Evolutionary conservation across 2,113 vertebrate species (phyloP).

Genomic region (Myiozetetes cayanensis): DNA sequence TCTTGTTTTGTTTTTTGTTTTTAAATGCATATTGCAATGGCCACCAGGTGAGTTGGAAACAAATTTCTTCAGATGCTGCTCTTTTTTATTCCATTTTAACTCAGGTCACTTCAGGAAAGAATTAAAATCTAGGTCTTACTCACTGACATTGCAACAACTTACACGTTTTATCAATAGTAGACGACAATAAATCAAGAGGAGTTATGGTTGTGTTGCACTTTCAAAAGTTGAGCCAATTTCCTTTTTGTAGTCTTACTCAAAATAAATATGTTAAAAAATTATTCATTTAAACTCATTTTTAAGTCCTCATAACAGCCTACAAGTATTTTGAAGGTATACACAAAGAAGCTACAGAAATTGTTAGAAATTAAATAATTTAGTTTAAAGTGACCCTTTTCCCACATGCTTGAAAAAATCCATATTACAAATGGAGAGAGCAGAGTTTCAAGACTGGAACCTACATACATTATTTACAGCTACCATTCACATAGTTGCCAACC

Average conservation of each 20-base stretch:
- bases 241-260: not conserved
- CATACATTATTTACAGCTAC: not conserved
- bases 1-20: not conserved
- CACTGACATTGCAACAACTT: not conserved
- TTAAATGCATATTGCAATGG: not conserved
- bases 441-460: not conserved
- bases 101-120: not conserved
- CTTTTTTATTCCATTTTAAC: not conserved
- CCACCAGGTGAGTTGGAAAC: not conserved
- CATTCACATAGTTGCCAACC: not conserved
- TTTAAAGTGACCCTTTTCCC: not conserved
- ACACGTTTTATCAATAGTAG: not conserved
- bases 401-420: not conserved
- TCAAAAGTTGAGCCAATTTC: not conserved
- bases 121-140: not conserved
- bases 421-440: not conserved
- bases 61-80: not conserved
- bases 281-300: not conserved
- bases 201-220: not conserved
- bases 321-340: not conserved
- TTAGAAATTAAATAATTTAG: not conserved
- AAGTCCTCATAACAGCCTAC: not conserved
- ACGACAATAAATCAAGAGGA: not conserved
- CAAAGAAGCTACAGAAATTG: not conserved
- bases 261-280: not conserved